These are phyloP conservation scores for Sphaeridia pumilis DNA, from an alignment of 2,888 invertebrate genomes.

Conservation along the genomic window DNA sequence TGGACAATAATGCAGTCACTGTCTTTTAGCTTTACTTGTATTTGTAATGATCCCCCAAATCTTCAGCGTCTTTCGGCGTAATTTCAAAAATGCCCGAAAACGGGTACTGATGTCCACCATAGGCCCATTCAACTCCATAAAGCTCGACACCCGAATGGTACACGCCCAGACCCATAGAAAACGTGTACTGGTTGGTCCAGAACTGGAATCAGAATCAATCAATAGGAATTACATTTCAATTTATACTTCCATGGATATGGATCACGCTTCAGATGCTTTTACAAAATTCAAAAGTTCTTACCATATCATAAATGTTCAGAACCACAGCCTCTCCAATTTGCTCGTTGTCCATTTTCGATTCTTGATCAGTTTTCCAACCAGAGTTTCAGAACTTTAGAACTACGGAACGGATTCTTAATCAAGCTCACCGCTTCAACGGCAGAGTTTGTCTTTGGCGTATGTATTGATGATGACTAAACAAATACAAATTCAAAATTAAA, in stretches of 20 bases:
- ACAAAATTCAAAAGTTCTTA: too few relatives aligned
- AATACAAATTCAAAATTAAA: too few relatives aligned
- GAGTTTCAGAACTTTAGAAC: too few relatives aligned
- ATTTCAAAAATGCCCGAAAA: conserved; percentile 98
- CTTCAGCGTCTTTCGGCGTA: conserved; percentile 82
- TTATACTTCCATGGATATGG: too few relatives aligned
- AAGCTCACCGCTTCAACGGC: too few relatives aligned
- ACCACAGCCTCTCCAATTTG: conserved; percentile 66
- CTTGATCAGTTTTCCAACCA: too few relatives aligned
- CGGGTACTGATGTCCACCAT: conserved; percentile 85
- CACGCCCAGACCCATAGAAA: conserved; percentile 90
- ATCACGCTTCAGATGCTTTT: too few relatives aligned
- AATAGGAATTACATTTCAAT: background rate
- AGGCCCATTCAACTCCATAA: conserved; percentile 48
- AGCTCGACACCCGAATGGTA: conserved; percentile 96
- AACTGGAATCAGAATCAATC: conserved; percentile 49
- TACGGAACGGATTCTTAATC: too few relatives aligned
- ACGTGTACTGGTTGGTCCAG: conserved; percentile 95
- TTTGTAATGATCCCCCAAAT: conserved; percentile 94
- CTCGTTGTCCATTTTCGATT: conserved; percentile 2
- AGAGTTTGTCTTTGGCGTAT: too few relatives aligned
- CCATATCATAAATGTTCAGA: conserved; percentile 99
- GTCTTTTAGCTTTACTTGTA: conserved; percentile 58
- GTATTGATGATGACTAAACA: too few relatives aligned
- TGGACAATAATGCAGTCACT: too few relatives aligned